phyloP scores from a whole-genome alignment of 1,140 invertebrate genomes.

The Zaprionus kolodkinae region DNA sequence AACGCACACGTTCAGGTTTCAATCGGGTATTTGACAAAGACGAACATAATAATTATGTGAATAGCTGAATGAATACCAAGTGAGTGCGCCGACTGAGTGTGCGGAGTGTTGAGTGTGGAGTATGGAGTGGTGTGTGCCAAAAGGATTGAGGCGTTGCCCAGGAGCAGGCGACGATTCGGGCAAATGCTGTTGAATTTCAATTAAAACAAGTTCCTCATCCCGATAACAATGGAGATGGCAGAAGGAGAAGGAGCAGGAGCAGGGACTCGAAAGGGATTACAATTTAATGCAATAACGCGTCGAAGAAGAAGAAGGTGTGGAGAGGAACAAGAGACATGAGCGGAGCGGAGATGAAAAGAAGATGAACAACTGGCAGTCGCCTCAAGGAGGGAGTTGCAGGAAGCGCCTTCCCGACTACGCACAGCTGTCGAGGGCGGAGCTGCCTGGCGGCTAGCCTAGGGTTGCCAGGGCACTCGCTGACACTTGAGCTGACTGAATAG shows the following conservation, averaged over 20 bases:
- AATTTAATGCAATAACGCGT: slow-evolving; percentile 79
- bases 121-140: slow-evolving; percentile 68
- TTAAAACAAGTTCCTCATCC: slow-evolving; percentile 73
- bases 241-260: not conserved
- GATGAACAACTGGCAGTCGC: slow-evolving; percentile 22
- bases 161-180: slow-evolving; percentile 22
- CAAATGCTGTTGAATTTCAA: slow-evolving; percentile 75
- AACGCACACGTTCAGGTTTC: slow-evolving; percentile 73
- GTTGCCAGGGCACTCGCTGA: slow-evolving; percentile 51
- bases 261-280: slow-evolving; percentile 58
- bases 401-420: slow-evolving; percentile 61
- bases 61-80: slow-evolving; percentile 56
- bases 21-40: slow-evolving; percentile 62
- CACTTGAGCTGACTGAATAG: slow-evolving; percentile 62
- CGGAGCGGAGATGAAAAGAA: not conserved
- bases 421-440: slow-evolving; percentile 57
- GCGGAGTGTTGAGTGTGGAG: not conserved
- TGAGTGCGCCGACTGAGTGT: slow-evolving; percentile 33
- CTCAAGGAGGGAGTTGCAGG: slow-evolving; percentile 63
- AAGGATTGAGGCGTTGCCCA: slow-evolving; percentile 62
- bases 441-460: too few relatives aligned
- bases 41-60: slow-evolving; percentile 75
- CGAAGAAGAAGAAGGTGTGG: not conserved
- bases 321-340: not conserved
- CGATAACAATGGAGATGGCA: not conserved